A percentile compares a stretch with the other conserved stretches of the same genome.
phyloP scores from a whole-genome alignment of 1,140 invertebrate genomes.

The Sesamia nonagrioides region DNA sequence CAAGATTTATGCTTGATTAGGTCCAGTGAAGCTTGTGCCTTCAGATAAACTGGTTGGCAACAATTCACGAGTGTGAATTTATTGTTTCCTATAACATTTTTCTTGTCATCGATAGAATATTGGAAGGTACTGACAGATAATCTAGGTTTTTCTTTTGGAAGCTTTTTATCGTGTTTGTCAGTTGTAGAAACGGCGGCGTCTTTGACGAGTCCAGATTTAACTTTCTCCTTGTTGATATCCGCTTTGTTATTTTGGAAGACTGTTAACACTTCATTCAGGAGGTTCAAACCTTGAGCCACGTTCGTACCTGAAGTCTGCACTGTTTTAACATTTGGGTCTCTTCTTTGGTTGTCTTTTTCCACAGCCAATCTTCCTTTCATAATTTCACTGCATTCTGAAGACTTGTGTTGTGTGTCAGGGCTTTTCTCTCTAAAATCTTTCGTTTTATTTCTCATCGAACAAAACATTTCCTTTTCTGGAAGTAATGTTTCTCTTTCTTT shows the following conservation, averaged over 20 bases:
- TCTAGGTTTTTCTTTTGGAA: background rate
- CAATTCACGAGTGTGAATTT: constrained; percentile 67
- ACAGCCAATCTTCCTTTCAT: background rate
- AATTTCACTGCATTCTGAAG: background rate
- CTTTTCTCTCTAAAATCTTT: background rate
- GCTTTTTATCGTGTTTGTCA: constrained; percentile 45
- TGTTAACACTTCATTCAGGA: constrained; percentile 77
- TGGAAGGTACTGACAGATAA: constrained; percentile 46
- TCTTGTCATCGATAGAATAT: constrained; percentile 65
- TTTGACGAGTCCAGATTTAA: constrained; percentile 66
- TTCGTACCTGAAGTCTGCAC: constrained; percentile 69
- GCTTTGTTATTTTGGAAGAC: constrained; percentile 76
- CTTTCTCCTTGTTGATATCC: constrained; percentile 53
- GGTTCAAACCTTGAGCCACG: constrained; percentile 66
- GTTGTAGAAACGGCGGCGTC: constrained; percentile 65
- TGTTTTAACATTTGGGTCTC: constrained; percentile 51
- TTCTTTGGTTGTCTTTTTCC: background rate
- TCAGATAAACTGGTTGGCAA: constrained; percentile 57
- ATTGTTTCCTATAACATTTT: constrained; percentile 45
- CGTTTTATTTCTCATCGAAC: background rate
- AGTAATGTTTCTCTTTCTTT: constrained; percentile 31
- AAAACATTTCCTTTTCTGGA: background rate
- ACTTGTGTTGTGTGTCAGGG: background rate
- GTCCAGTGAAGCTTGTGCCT: constrained; percentile 58
- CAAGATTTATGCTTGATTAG: constrained; percentile 77